Conservation (phyloP, 2,888 invertebrate genomes). For the Mylabris sibirica region DNA sequence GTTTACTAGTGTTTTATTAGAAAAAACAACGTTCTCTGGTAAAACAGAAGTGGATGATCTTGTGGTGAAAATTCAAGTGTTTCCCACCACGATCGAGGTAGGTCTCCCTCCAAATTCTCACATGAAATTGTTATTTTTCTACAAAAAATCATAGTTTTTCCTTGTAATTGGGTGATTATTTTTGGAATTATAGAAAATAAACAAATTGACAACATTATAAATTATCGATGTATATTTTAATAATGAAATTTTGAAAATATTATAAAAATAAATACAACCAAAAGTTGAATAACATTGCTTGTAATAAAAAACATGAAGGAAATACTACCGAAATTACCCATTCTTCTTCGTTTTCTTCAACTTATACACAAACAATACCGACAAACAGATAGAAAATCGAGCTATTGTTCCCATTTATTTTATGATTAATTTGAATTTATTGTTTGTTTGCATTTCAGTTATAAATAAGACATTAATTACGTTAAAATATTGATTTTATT, state of each 20-base stretch:
- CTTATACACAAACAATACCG: background rate
- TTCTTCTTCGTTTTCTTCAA: background rate
- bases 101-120: background rate
- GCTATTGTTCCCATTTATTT: background rate
- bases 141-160: background rate
- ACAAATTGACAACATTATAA: slow-evolving; percentile 1
- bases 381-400: background rate
- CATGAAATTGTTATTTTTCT: background rate
- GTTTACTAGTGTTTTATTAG: background rate
- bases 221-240: background rate
- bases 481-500: too few species aligned
- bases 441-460: background rate
- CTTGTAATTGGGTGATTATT: background rate
- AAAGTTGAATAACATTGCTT: background rate
- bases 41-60: background rate
- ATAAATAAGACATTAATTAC: background rate
- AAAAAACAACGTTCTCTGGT: background rate
- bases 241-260: slow-evolving; percentile 1
- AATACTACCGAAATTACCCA: background rate
- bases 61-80: background rate
- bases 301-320: background rate
- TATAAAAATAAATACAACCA: background rate
- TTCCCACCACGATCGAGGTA: background rate
- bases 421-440: background rate
- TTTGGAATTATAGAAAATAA: background rate